phyloP scores from a whole-genome alignment of 92 coral and sea anemone species.

The Parazoanthus swiftii region DNA sequence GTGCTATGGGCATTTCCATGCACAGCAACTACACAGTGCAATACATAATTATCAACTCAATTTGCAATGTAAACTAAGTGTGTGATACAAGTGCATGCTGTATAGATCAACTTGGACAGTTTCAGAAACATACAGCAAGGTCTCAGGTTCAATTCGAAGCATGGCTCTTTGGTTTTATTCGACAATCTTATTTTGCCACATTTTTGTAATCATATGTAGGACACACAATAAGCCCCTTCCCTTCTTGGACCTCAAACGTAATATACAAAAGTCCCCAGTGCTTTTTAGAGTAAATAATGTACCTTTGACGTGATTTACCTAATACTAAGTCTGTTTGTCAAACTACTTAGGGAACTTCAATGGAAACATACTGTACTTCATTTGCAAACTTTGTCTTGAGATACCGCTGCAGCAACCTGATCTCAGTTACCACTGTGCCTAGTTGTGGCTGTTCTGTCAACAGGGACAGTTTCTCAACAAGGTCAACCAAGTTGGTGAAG shows the following conservation, averaged over 20 bases:
- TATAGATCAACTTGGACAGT: background rate
- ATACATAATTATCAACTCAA: too few species aligned
- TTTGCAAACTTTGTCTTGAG: background rate
- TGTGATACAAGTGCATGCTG: background rate
- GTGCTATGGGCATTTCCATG: too few species aligned
- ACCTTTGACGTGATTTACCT: background rate
- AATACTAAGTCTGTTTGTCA: background rate
- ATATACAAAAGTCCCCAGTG: too few species aligned
- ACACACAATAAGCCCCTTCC: too few species aligned
- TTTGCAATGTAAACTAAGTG: too few species aligned
- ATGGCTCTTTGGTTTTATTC: background rate
- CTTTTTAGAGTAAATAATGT: background rate
- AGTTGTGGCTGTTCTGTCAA: background rate
- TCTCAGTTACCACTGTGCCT: background rate
- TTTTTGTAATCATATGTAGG: too few species aligned
- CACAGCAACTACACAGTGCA: too few species aligned
- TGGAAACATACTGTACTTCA: background rate
- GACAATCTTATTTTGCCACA: background rate
- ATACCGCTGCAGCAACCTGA: background rate
- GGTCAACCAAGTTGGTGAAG: background rate
- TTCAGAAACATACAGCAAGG: background rate
- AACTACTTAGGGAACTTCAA: background rate
- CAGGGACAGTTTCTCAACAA: slow-evolving; percentile 26
- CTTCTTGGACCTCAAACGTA: too few species aligned
- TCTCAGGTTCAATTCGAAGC: background rate